Conservation (phyloP, 2,113 vertebrate species). For the Oostethus manadensis region DNA sequence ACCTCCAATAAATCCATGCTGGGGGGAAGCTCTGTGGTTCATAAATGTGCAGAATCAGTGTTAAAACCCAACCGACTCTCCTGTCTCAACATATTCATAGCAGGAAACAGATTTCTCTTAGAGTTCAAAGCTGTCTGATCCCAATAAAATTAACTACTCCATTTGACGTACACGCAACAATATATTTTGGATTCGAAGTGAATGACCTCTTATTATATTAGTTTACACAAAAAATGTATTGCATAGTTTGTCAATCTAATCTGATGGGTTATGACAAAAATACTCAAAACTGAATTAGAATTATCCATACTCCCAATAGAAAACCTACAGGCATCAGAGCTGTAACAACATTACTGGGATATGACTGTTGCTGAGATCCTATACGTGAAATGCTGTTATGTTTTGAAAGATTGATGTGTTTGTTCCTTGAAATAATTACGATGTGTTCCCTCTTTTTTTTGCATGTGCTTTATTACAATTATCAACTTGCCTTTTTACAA, state of each 20-base stretch:
- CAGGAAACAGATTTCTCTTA: conserved; percentile 27
- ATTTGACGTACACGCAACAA: conserved; percentile 33
- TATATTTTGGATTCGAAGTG: conserved; percentile 35
- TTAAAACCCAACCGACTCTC: conserved; percentile 46
- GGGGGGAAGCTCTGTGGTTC: conserved; percentile 42
- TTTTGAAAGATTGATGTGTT: conserved; percentile 93
- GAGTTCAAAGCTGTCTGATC: conserved; percentile 36
- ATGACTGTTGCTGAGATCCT: conserved; percentile 78
- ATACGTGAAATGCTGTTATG: conserved; percentile 82
- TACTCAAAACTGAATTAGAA: conserved; percentile 66
- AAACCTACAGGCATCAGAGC: conserved; percentile 78
- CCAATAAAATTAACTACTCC: conserved; percentile 32
- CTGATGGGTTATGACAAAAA: conserved; percentile 65
- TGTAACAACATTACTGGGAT: conserved; percentile 90
- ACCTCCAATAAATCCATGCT: conserved; percentile 63
- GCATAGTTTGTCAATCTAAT: conserved; percentile 66
- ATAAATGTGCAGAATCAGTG: conserved; percentile 59
- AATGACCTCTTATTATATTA: conserved; percentile 59
- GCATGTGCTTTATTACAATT: not conserved
- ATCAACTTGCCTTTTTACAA: too few relatives aligned
- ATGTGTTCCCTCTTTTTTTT: conserved; percentile 70
- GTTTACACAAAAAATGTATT: conserved; percentile 57
- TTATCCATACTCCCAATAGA: conserved; percentile 83
- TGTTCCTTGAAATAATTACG: conserved; percentile 92
- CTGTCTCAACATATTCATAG: conserved; percentile 53